Evolutionary conservation across 2,113 vertebrate genomes (phyloP).

Genomic region (Oceanites oceanicus): DNA sequence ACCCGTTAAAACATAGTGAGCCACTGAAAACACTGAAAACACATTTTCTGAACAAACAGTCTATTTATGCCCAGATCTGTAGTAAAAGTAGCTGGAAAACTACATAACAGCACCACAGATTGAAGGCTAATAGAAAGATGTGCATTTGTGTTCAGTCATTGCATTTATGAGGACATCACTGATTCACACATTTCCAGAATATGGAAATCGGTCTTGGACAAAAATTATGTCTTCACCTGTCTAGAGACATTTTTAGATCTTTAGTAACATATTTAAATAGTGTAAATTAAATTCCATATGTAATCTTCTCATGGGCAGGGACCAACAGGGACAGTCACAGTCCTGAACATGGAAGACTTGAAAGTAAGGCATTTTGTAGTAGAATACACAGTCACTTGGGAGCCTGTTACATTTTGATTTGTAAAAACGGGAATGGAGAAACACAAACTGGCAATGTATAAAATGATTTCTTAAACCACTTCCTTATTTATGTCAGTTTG

Average conservation of each 20-base stretch:
- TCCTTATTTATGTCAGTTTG: slow-evolving; percentile 70
- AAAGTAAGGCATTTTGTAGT: slow-evolving; percentile 37
- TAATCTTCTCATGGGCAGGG: slow-evolving; percentile 35
- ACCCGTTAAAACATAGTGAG: slow-evolving; percentile 25
- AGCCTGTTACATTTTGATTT: slow-evolving; percentile 41
- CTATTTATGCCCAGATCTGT: slow-evolving; percentile 1
- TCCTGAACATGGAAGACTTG: slow-evolving; percentile 5
- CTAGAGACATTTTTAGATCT: slow-evolving; percentile 59
- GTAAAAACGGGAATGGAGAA: slow-evolving; percentile 63
- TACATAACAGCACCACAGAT: not conserved
- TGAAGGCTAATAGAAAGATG: slow-evolving; percentile 17
- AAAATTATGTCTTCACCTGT: slow-evolving; percentile 45
- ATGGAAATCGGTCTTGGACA: not conserved
- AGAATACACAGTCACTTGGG: slow-evolving; percentile 36
- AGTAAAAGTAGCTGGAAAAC: slow-evolving; percentile 46
- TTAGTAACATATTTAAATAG: slow-evolving; percentile 66
- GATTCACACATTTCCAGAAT: not conserved
- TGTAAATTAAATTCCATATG: slow-evolving; percentile 32
- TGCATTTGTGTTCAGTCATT: not conserved
- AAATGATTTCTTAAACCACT: slow-evolving; percentile 64
- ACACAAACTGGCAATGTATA: slow-evolving; percentile 68
- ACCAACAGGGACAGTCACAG: slow-evolving; percentile 23
- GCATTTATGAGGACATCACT: not conserved
- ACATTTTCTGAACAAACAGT: slow-evolving; percentile 40
- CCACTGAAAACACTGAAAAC: slow-evolving; percentile 60